A percentile compares a stretch with the other conserved stretches of the same genome.
phyloP scores from a whole-genome alignment of 2,113 vertebrate genomes.

The Hypocryptadius cinnamomeus region DNA sequence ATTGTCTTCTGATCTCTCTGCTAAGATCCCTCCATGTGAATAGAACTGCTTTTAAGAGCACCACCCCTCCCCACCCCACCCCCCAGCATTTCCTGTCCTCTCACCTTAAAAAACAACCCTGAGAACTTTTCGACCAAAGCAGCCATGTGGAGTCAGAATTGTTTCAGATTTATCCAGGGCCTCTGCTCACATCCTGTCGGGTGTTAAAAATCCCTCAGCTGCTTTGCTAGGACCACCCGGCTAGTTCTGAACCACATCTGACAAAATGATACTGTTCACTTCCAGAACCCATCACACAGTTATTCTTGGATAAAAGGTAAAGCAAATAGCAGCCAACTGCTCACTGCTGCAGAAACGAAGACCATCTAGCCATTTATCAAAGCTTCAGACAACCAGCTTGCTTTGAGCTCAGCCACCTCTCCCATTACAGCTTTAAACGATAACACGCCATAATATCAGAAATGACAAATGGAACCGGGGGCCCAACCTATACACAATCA shows the following conservation, averaged over 20 bases:
- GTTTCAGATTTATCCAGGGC: constrained; percentile 63
- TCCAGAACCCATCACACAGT: constrained; percentile 87
- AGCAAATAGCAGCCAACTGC: constrained; percentile 94
- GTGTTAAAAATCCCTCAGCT: constrained; percentile 73
- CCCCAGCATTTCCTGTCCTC: constrained; percentile 66
- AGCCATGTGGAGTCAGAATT: constrained; percentile 60
- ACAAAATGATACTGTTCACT: constrained; percentile 83
- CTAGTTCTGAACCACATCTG: constrained; percentile 78
- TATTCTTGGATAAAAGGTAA: constrained; percentile 97
- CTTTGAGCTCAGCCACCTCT: constrained; percentile 81
- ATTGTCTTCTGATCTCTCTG: constrained; percentile 26
- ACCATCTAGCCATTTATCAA: constrained; percentile 92
- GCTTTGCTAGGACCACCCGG: constrained; percentile 85
- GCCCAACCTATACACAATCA: constrained; percentile 88
- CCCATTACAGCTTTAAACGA: constrained; percentile 91
- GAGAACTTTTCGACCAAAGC: constrained; percentile 62
- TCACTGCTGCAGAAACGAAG: constrained; percentile 88
- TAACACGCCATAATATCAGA: constrained; percentile 95
- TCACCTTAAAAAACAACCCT: constrained; percentile 65
- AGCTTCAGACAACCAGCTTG: constrained; percentile 81
- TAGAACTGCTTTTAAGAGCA: constrained; percentile 8
- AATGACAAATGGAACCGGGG: constrained; percentile 96
- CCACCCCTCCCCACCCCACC: not conserved
- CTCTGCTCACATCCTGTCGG: constrained; percentile 71
- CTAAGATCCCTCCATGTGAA: constrained; percentile 20